Evolutionary conservation across 2,113 vertebrate genomes (phyloP).

Genomic region (Nicator chloris): DNA sequence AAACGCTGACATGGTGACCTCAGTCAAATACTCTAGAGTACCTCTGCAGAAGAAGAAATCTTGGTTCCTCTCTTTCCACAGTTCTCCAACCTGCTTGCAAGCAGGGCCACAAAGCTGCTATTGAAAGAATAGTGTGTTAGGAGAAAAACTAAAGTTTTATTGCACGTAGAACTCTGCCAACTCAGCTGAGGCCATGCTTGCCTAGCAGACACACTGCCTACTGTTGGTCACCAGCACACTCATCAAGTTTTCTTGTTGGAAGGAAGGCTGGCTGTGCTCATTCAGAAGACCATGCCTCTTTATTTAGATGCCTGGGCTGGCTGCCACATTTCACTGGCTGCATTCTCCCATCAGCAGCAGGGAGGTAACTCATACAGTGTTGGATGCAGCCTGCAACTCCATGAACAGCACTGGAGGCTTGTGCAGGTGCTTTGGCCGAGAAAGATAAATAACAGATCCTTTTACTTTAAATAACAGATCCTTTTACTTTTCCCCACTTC

Average conservation of each 20-base stretch:
- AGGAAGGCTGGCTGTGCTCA: not conserved
- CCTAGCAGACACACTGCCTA: not conserved
- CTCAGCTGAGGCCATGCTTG: not conserved
- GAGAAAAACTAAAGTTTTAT: not conserved
- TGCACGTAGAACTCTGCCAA: not conserved
- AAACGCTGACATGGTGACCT: not conserved
- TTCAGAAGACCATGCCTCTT: not conserved
- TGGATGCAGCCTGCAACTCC: not conserved
- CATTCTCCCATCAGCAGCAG: not conserved
- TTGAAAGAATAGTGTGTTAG: not conserved
- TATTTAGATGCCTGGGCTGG: not conserved
- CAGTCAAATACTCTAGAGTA: not conserved
- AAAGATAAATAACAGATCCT: not conserved
- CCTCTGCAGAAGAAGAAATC: not conserved
- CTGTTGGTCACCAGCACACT: not conserved
- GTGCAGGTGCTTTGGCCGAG: not conserved
- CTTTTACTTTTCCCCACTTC: not conserved
- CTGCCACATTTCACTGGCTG: not conserved
- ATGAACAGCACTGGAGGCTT: not conserved
- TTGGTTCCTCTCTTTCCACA: not conserved
- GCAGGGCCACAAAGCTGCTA: not conserved
- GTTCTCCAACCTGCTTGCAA: not conserved
- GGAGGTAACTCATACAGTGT: not conserved
- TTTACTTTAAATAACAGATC: not conserved
- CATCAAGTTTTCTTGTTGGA: not conserved